Conservation (phyloP, 2,888 invertebrate genomes). For the Drosophila formosana region DNA sequence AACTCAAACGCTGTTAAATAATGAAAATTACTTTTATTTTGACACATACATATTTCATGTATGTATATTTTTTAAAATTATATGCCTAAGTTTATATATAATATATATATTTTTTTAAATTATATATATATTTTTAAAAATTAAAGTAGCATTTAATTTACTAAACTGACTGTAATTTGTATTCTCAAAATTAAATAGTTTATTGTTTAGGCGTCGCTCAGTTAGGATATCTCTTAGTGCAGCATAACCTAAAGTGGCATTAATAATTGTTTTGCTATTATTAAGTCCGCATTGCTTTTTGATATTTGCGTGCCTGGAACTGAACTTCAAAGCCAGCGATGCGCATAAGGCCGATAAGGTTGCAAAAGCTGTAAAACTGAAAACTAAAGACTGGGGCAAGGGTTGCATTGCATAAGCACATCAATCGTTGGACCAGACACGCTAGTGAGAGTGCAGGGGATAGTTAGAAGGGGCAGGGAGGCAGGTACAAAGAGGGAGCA, state of each 20-base stretch:
- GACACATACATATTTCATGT: no score
- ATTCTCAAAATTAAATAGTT: not conserved
- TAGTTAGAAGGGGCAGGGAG: not conserved
- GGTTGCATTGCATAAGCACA: conserved; percentile 78
- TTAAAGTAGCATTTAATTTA: no score
- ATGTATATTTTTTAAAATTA: no score
- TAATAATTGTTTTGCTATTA: conserved; percentile 45
- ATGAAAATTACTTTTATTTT: no score
- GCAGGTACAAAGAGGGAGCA: conserved; percentile 3
- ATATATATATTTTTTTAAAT: not conserved
- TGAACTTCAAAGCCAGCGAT: conserved; percentile 69
- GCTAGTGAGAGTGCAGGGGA: conserved; percentile 32
- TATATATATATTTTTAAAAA: not conserved
- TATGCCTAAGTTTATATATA: no score
- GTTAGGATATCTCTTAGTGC: conserved; percentile 13
- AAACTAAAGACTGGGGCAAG: conserved; percentile 53
- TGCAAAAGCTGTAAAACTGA: conserved; percentile 48
- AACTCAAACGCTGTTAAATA: no score
- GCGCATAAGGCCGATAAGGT: conserved; percentile 62
- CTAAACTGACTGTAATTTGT: no score
- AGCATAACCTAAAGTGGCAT: conserved; percentile 13
- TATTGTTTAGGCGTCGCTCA: not conserved
- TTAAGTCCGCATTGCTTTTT: conserved; percentile 55
- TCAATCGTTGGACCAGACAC: conserved; percentile 76
- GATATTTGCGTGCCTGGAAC: conserved; percentile 76